Percentiles rank a stretch among this genome's conserved stretches.
phyloP scores from a whole-genome alignment of 2,113 vertebrate species.

The Phoxinus phoxinus region DNA sequence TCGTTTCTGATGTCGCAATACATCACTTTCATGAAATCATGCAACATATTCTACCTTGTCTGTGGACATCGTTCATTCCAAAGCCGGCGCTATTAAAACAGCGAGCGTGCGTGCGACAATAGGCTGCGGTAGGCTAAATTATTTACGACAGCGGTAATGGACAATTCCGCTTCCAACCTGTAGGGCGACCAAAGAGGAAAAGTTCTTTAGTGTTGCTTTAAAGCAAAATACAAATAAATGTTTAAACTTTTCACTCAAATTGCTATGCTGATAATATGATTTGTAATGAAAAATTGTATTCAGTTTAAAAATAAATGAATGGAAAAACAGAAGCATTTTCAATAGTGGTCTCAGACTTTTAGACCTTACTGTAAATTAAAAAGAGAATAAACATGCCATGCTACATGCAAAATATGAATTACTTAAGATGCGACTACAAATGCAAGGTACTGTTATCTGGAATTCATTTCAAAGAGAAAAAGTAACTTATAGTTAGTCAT shows the following conservation, averaged over 20 bases:
- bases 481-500: slow-evolving; percentile 47
- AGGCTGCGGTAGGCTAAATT: too few relatives aligned
- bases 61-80: too few relatives aligned
- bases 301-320: background rate
- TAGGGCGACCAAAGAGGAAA: too few relatives aligned
- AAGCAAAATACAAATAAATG: too few relatives aligned
- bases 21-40: too few relatives aligned
- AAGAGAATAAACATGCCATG: slow-evolving; percentile 1
- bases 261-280: background rate
- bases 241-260: background rate
- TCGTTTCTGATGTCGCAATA: too few relatives aligned
- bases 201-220: too few relatives aligned
- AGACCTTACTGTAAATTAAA: background rate
- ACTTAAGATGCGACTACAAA: background rate
- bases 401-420: background rate
- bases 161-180: too few relatives aligned
- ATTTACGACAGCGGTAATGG: too few relatives aligned
- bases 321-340: background rate
- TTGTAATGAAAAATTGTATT: background rate
- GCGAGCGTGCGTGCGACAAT: too few relatives aligned
- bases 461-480: slow-evolving; percentile 8
- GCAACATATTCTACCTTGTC: too few relatives aligned
- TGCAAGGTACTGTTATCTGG: background rate
- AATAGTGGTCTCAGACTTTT: background rate
- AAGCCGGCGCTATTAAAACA: too few relatives aligned